phyloP scores from a whole-genome alignment of 2,113 vertebrate species.

The Thamnaconus septentrionalis region DNA sequence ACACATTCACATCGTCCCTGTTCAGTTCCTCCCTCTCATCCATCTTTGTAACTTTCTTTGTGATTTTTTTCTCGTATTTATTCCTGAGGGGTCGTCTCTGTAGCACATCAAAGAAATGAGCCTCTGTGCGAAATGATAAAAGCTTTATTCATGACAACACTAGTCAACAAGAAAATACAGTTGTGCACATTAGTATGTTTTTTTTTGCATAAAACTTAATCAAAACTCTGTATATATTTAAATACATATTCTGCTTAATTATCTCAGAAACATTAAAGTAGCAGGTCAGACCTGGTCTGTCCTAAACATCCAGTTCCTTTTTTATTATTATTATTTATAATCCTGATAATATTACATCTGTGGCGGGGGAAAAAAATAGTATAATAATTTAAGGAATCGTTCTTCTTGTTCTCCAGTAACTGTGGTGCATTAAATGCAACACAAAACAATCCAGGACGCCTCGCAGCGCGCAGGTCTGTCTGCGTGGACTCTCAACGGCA shows the following conservation, averaged over 20 bases:
- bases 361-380: constrained; percentile 27
- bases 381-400: constrained; percentile 74
- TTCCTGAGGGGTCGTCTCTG: not conserved
- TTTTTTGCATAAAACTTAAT: constrained; percentile 34
- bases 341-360: constrained; percentile 58
- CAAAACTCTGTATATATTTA: constrained; percentile 51
- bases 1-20: too few species aligned
- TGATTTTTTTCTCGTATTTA: too few species aligned
- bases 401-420: constrained; percentile 29
- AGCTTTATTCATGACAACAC: constrained; percentile 66
- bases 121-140: constrained; percentile 36
- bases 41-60: too few species aligned
- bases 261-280: constrained; percentile 52
- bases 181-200: constrained; percentile 61
- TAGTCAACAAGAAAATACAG: constrained; percentile 41
- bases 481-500: constrained; percentile 19
- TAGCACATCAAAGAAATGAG: not conserved
- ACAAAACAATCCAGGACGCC: constrained; percentile 33
- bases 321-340: constrained; percentile 38
- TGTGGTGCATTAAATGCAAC: constrained; percentile 55
- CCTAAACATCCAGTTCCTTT: constrained; percentile 23
- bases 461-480: constrained; percentile 37
- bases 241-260: constrained; percentile 55
- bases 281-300: constrained; percentile 41
- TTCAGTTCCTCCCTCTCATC: too few species aligned